Base-by-base conservation (phyloP, 2,888 invertebrate genomes). In the Molorchus minor region DNA sequence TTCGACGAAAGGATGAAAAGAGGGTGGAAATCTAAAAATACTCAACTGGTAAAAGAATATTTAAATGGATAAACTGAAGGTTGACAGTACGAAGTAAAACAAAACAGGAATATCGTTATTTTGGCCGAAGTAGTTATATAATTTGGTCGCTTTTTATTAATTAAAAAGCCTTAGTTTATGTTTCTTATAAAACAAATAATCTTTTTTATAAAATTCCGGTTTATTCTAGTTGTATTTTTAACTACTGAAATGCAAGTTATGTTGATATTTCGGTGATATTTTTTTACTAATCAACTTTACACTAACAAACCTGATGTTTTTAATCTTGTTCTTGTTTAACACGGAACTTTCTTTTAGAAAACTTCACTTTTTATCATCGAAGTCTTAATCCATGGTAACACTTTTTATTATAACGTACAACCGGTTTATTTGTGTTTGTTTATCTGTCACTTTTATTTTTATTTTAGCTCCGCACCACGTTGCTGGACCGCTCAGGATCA, bases 401-500 rank as follows among this genome's bases (percentile, higher is more conserved):
- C 43, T 43, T 5, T 1, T 25, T 35, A 15, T 38, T 49, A 38
- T 13, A 38, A 20, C 36, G 16, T 15, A 16, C 16, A 33, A n/a
- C n/a, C 38, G 16, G 38, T 40, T 61, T 47, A 44, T 59, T 45
- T 51, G 46, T 21, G 33, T 58, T 40, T 35, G 15, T 35, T 59
- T 60, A 45, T 51, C 43, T 60, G 45, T 19, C 19, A 49, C 45
- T 40, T 51, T 56, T 41, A 52, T 55, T 49, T 61, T 51, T 58
- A 40, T 45, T 58, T 59, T 30, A 41, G 51, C 38, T 45, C 29
- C 33, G 12, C 25, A 54, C 45, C 57, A 45, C 40, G 58, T 58
- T n/a, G n/a, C n/a, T 46, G 44, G 33, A 13, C 47, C 43, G 55
- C 38, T 49, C n/a, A n/a, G 16, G 20, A 38, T 33, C 58, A 65